These are phyloP conservation scores for Catharus fuscescens DNA, from an alignment of 2,113 vertebrate genomes.

Conservation along the genomic window DNA sequence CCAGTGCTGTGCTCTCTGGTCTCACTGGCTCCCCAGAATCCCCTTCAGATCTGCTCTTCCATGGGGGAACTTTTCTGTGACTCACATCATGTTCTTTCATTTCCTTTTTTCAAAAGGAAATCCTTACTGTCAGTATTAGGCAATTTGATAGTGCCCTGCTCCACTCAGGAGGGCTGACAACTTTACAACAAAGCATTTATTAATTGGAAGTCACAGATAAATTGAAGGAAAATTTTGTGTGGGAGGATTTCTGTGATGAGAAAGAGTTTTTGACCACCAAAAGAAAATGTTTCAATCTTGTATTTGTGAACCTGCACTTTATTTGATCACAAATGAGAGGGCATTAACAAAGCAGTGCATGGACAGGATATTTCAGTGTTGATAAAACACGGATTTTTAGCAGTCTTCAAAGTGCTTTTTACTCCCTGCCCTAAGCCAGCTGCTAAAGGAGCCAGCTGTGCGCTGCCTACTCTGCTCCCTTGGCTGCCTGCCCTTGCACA, in stretches of 20 bases:
- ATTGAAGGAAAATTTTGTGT: neutral
- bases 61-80: neutral
- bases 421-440: neutral
- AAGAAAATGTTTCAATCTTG: accelerated
- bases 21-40: neutral
- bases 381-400: neutral
- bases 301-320: neutral
- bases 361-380: neutral
- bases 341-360: neutral
- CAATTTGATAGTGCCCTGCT: neutral
- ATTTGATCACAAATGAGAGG: neutral
- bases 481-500: neutral
- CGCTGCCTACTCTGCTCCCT: neutral
- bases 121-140: neutral
- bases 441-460: neutral
- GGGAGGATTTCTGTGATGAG: accelerated
- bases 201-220: neutral
- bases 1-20: neutral
- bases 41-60: neutral
- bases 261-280: neutral
- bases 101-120: neutral
- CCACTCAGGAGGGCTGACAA: neutral
- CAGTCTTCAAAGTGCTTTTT: neutral
- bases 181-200: neutral
- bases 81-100: neutral